phyloP scores from a whole-genome alignment of 2,113 vertebrate genomes.

The Bungarus multicinctus region DNA sequence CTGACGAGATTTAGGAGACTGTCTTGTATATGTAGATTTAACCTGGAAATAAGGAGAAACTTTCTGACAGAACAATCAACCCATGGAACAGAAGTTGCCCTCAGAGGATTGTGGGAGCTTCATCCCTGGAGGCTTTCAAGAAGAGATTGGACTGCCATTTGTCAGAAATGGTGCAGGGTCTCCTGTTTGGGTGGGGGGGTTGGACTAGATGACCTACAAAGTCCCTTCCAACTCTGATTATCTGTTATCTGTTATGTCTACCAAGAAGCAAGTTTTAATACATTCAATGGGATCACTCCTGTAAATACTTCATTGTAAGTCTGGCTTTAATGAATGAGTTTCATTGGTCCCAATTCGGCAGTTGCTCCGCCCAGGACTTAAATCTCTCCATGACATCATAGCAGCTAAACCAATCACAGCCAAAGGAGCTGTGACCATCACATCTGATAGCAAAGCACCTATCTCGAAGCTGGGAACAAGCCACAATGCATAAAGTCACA shows the following conservation, averaged over 20 bases:
- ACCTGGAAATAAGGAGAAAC: too few species aligned
- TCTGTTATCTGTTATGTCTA: neutral
- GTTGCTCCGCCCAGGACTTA: neutral
- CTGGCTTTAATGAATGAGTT: neutral
- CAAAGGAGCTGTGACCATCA: neutral
- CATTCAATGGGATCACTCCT: neutral
- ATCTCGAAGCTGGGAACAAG: neutral
- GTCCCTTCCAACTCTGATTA: too few species aligned
- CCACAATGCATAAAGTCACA: neutral
- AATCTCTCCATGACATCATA: neutral
- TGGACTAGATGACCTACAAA: too few species aligned
- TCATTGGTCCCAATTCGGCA: neutral
- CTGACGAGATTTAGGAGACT: neutral
- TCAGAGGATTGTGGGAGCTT: too few species aligned
- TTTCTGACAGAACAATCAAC: too few species aligned
- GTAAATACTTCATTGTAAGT: neutral
- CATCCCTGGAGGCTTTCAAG: too few species aligned
- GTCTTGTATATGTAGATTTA: neutral
- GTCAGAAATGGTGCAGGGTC: too few species aligned
- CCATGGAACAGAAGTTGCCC: too few species aligned
- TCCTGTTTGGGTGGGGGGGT: too few species aligned
- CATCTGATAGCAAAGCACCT: neutral
- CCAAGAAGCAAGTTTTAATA: neutral
- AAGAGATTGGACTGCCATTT: too few species aligned
- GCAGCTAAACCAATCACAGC: neutral